Conservation (phyloP, 2,797 vertebrate genomes). For the Oreochromis grahami region DNA sequence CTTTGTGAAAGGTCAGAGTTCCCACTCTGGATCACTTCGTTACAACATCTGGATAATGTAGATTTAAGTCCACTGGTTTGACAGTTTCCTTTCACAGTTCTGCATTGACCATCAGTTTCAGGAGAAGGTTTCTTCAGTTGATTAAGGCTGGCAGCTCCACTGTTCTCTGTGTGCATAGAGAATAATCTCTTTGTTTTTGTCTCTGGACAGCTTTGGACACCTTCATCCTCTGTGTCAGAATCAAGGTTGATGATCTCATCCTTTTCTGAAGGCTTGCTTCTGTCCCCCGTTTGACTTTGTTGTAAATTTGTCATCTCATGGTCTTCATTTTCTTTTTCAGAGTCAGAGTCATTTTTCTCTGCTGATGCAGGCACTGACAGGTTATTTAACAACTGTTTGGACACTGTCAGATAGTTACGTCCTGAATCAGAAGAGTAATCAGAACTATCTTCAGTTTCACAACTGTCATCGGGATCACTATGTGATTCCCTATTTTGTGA, state of each 20-base stretch:
- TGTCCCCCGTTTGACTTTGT: neutral
- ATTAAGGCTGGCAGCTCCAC: neutral
- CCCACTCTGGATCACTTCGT: neutral
- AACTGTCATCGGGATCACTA: neutral
- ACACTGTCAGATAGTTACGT: slow-evolving; percentile 6
- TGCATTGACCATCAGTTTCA: neutral
- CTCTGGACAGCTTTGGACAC: neutral
- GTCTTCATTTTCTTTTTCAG: neutral
- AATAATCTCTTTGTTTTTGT: neutral
- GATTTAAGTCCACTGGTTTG: neutral
- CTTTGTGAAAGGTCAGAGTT: neutral
- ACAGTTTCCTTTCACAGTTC: neutral
- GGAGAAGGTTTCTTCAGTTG: neutral
- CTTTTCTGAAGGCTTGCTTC: neutral
- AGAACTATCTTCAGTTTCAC: slow-evolving; percentile 41
- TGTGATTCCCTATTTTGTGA: neutral
- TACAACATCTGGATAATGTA: neutral
- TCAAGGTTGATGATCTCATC: neutral
- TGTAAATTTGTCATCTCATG: neutral
- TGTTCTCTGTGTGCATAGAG: neutral
- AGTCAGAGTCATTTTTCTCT: neutral
- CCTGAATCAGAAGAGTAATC: slow-evolving; percentile 16
- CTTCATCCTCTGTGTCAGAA: neutral
- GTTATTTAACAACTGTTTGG: neutral
- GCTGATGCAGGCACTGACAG: neutral